These are phyloP conservation scores for Griposia aprilina DNA, from an alignment of 2,888 invertebrate species.

Conservation along the genomic window DNA sequence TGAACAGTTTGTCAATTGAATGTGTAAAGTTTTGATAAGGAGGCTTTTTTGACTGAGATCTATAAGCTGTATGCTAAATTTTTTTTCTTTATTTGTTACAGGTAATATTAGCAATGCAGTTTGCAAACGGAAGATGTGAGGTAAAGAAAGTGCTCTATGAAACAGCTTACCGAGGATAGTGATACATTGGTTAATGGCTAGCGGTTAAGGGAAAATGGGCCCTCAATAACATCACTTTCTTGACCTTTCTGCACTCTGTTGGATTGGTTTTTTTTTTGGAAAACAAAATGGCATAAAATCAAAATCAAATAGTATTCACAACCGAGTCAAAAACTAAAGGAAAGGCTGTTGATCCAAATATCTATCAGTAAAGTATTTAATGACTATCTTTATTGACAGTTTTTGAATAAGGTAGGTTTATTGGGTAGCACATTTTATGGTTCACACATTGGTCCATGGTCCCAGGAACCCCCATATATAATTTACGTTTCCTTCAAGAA, in stretches of 20 bases:
- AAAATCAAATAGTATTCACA: background rate
- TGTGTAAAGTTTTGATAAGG: background rate
- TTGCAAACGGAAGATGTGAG: background rate
- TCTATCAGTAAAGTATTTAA: background rate
- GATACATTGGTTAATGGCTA: background rate
- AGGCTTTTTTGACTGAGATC: background rate
- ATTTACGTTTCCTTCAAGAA: conserved; percentile 23
- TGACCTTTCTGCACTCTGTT: too few species aligned
- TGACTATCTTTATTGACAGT: background rate
- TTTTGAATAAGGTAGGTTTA: background rate
- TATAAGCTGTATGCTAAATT: background rate
- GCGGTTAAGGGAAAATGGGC: too few species aligned
- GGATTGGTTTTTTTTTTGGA: too few species aligned
- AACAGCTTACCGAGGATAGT: background rate
- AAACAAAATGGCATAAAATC: too few species aligned
- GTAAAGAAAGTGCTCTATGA: background rate
- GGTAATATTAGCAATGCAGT: conserved; percentile 24
- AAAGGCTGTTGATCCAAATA: background rate
- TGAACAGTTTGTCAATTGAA: conserved; percentile 37
- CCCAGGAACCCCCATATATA: conserved; percentile 39
- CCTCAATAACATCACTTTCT: too few species aligned
- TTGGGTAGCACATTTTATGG: background rate
- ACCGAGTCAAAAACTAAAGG: background rate
- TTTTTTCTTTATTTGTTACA: conserved; percentile 26
- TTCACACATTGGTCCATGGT: background rate